Evolutionary conservation across 2,888 invertebrate species (phyloP).

Genomic region (Hirtodrosophila confusa): DNA sequence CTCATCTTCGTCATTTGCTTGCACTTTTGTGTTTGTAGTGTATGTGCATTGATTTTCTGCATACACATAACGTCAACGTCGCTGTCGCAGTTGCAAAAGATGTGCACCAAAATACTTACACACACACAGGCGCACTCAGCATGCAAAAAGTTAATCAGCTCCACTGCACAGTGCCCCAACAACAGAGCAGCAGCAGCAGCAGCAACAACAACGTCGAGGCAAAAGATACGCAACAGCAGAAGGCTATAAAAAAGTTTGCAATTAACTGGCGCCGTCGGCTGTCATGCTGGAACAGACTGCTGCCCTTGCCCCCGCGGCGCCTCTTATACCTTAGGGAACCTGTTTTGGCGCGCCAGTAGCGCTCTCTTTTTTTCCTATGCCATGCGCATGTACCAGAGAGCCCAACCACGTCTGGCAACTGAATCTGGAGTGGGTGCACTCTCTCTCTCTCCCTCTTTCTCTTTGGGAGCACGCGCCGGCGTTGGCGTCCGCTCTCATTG

Average conservation of each 20-base stretch:
- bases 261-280: constrained; percentile 78
- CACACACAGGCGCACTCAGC: constrained; percentile 50
- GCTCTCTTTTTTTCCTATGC: constrained; percentile 33
- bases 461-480: constrained; percentile 42
- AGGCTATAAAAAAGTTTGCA: constrained; percentile 70
- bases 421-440: constrained; percentile 27
- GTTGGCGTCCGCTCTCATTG: constrained; percentile 24
- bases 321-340: constrained; percentile 62
- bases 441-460: constrained; percentile 14
- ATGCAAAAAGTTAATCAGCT: constrained; percentile 77
- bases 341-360: constrained; percentile 72
- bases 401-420: neutral
- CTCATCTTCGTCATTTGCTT: constrained; percentile 46
- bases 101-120: constrained; percentile 47
- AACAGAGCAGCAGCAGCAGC: constrained; percentile 24
- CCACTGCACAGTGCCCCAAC: constrained; percentile 47
- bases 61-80: constrained; percentile 35
- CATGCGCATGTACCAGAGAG: constrained; percentile 58
- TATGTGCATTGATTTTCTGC: constrained; percentile 73
- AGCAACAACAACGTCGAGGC: constrained; percentile 24
- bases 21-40: constrained; percentile 52
- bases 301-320: constrained; percentile 26
- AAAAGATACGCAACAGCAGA: constrained; percentile 47
- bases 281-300: constrained; percentile 70
- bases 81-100: constrained; percentile 49